Base-by-base conservation (phyloP, 2,888 invertebrate species). In the Onthophagus sagittarius region DNA sequence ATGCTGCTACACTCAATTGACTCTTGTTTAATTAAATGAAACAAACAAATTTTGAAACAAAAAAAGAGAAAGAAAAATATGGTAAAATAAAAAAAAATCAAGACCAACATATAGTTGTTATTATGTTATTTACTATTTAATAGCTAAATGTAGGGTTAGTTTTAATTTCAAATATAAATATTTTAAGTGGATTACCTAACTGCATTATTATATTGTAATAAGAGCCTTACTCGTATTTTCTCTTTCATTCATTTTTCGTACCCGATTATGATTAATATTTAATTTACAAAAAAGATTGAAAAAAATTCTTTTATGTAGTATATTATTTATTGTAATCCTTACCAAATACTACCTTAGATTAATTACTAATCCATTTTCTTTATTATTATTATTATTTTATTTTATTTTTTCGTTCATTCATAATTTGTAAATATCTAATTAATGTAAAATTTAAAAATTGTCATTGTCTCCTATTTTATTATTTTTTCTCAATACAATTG, bases 121-220 rank as follows among this genome's bases (percentile, higher is more conserved):
- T 82, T 82, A 81, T 79, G 79, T 81, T 82, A 80, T 79, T 80
- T 82, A 82, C 82, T 82, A 82, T 82, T 82, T 81, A 81, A 82
- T 82, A 83, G 82, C 81, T 82, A 83, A 78, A 82, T 82, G 80
- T 83, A 84, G 83, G 67, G 82, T 81, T 85, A 84, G 83, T 82
- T 82, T 82, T 84, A 84, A 84, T 82, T 84, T 82, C 71, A 80
- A 23, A 82, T 80, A 81, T 81, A 83, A 82, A 79, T 80, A 81
- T 81, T 82, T 80, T 83, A 84, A 84, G 83, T 83, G 83, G 80
- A 80, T 84, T 84, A 82, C 39, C 39, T 83, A 84, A 84, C 83
- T 84, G 83, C 83, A 82, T 83, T 80, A 80, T 80, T 81, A 81
- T 83, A 82, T 81, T 80, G 82, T 79, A 81, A 53, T 81, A 80